Evolutionary conservation across 1,140 invertebrate genomes (phyloP), one percentile per base, ranked within the genome.

Genomic region (Wiebesia pumilae): DNA sequence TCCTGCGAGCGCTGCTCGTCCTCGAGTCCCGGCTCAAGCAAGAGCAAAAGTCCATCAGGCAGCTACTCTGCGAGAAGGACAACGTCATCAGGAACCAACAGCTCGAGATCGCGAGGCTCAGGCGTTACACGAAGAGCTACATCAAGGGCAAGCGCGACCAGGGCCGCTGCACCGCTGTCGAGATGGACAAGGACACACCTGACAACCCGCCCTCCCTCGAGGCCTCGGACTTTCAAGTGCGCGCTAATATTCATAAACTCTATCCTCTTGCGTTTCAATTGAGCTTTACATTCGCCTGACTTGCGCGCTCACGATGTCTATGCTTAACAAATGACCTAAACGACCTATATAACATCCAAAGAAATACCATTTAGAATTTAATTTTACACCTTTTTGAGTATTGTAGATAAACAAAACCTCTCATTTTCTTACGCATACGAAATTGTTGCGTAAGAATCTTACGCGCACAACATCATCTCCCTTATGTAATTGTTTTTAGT

Each of bases 21-120:
- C 94, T 97, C 27, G 96, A 97, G 90, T 95, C 96, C 0, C 93
- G 96, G n/a, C 92, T 97, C 4, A 95, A 95, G n/a, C 95, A 96
- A 89, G 96, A 97, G 91, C 96, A 97, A 89, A 96, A 96, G 89
- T 95, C 95, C 88, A 96, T 97, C 67, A 94, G 95, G 58, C 95
- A 95, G 67, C 94, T 96, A 80, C 93, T 97, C 4, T 94, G 95
- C 65, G 96, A 96, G 89, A 96, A 96, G 90, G 96, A 97, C 90
- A 95, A 95, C 89, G 95, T 96, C 33, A 96, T 97, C 47, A 94
- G 95, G 86, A 94, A 95, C 81, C 96, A 97, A 90, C 95, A 95
- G 89, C 93, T 95, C 83, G 96, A 97, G 90, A 96, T 97, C 79
- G 93, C 95, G 16, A 95, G 95, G 90, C 93, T 97, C 21, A 94